phyloP scores from a whole-genome alignment of 2,797 vertebrate species.

The Dendrocincla tyrannina region DNA sequence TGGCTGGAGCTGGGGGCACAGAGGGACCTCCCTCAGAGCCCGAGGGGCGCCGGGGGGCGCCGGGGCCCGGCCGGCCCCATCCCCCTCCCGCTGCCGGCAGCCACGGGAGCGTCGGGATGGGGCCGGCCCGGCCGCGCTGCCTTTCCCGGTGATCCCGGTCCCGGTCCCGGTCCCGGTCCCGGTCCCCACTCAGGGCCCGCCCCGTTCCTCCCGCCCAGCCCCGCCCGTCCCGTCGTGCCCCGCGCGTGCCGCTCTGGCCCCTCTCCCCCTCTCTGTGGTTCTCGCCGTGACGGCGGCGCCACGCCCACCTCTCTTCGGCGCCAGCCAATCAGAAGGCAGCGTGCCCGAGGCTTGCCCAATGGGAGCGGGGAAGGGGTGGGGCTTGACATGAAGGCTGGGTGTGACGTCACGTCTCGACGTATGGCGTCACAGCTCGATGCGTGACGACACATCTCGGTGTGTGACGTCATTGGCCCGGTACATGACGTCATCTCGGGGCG shows the following conservation, averaged over 20 bases:
- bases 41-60: neutral
- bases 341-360: rapidly evolving
- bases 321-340: neutral
- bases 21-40: neutral
- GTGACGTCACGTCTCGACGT: neutral
- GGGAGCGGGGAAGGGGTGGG: neutral
- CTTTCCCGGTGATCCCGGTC: neutral
- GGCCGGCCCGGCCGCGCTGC: neutral
- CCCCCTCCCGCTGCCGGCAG: neutral
- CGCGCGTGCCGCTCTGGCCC: neutral
- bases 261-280: no score
- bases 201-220: neutral
- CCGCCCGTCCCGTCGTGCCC: neutral
- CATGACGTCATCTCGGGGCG: neutral
- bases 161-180: no score
- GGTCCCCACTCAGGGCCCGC: neutral
- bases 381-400: neutral
- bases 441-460: neutral
- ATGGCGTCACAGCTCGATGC: neutral
- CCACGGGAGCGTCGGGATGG: neutral
- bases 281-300: no score
- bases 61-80: neutral
- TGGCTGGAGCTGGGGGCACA: neutral
- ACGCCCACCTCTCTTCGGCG: rapidly evolving
- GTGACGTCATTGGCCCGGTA: no score